Percentiles rank a stretch among this genome's conserved stretches.
These are phyloP conservation scores for Philonicus albiceps DNA, from an alignment of 2,888 invertebrate species.

Conservation along the genomic window DNA sequence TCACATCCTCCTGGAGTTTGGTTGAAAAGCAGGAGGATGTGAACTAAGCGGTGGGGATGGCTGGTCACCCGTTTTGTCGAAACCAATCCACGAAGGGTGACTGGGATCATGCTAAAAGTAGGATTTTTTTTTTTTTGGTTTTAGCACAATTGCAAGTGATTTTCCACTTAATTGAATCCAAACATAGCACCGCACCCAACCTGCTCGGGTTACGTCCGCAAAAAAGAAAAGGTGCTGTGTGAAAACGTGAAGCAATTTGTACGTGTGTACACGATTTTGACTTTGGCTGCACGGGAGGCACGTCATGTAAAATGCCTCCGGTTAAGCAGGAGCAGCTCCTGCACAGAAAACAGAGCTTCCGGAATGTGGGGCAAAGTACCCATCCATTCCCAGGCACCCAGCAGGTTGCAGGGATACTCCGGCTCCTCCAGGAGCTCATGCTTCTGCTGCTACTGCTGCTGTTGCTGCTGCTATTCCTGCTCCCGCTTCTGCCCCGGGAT, in stretches of 20 bases:
- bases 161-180: slow-evolving; percentile 63
- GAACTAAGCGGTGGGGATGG: no score
- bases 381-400: background rate
- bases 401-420: background rate
- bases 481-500: background rate
- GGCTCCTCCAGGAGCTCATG: background rate
- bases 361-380: slow-evolving; percentile 17
- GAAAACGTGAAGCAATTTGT: slow-evolving; percentile 42
- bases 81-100: background rate
- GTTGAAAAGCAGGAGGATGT: background rate
- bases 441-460: background rate
- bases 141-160: slow-evolving; percentile 57
- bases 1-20: background rate
- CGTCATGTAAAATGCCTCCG: slow-evolving; percentile 36
- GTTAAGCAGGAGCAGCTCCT: background rate
- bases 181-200: slow-evolving; percentile 54
- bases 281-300: slow-evolving; percentile 33
- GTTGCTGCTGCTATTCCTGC: background rate
- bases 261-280: slow-evolving; percentile 41
- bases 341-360: background rate
- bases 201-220: background rate
- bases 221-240: slow-evolving; percentile 13
- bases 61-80: background rate
- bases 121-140: background rate
- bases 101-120: background rate